Base-by-base conservation (phyloP, 2,888 invertebrate genomes). In the Isotomurus palustris region DNA sequence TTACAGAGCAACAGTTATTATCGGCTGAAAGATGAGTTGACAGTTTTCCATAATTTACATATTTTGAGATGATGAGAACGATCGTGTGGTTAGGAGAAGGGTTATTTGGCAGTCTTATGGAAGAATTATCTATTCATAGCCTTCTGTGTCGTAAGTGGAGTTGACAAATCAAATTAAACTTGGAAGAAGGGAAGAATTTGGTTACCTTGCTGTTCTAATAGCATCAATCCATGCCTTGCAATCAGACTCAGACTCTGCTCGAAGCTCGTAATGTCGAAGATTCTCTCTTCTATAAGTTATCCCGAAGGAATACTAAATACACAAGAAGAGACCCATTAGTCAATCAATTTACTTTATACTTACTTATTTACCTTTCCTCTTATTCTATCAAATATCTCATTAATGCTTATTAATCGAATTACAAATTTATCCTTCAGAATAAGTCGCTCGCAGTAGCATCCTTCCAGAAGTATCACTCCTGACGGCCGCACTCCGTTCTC, bases 141-240 rank as follows among this genome's bases (percentile, higher is more conserved):
- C n/a, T n/a, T n/a, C n/a, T n/a, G n/a, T n/a, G n/a, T n/a, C n/a
- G n/a, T n/a, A n/a, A n/a, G n/a, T n/a, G n/a, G n/a, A n/a, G n/a
- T n/a, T n/a, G n/a, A n/a, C n/a, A n/a, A n/a, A n/a, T n/a, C n/a
- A n/a, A n/a, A n/a, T n/a, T n/a, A n/a, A n/a, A n/a, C n/a, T n/a
- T n/a, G n/a, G n/a, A n/a, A n/a, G n/a, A n/a, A n/a, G n/a, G n/a
- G n/a, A n/a, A n/a, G n/a, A n/a, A n/a, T n/a, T n/a, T n/a, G n/a
- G n/a, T n/a, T n/a, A 91, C 91, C 91, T 92, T 56, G 91, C 92
- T 71, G 87, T 85, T 62, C 87, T 79, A 71, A 92, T 88, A 29
- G 90, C 86, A 75, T 91, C 88, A 71, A 92, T 88, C 93, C 93
- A 93, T 65, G 85, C 84, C 72, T 87, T 85, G 77, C 92, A 91